Conservation (phyloP, 2,113 vertebrate species). For the Strix aluco region DNA sequence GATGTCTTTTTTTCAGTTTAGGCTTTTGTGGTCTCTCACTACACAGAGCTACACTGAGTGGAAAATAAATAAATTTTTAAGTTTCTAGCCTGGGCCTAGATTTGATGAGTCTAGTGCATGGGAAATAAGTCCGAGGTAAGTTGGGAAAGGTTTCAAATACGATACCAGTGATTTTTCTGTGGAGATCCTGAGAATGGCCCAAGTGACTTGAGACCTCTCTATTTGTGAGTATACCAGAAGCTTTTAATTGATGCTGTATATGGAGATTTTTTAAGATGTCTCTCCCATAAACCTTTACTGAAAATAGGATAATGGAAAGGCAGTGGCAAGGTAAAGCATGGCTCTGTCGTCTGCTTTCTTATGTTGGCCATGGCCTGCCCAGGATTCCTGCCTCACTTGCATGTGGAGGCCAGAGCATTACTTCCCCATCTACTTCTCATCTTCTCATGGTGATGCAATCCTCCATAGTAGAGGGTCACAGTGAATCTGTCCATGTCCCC, state of each 20-base stretch:
- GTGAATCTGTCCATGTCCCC: not conserved
- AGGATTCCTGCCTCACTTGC: not conserved
- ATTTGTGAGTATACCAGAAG: not conserved
- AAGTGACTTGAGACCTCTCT: not conserved
- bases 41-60: not conserved
- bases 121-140: not conserved
- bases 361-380: not conserved
- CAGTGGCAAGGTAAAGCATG: not conserved
- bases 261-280: not conserved
- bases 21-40: not conserved
- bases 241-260: not conserved
- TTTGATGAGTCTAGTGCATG: not conserved
- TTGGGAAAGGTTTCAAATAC: not conserved
- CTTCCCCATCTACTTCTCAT: not conserved
- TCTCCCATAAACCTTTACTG: not conserved
- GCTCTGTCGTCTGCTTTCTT: not conserved
- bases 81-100: not conserved
- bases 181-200: not conserved
- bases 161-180: not conserved
- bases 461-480: rapidly evolving
- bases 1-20: not conserved
- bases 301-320: not conserved
- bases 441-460: not conserved
- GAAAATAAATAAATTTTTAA: not conserved
- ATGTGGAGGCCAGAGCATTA: not conserved